Evolutionary conservation across 2,113 vertebrate species (phyloP).

Genomic region (Donacobius atricapilla): DNA sequence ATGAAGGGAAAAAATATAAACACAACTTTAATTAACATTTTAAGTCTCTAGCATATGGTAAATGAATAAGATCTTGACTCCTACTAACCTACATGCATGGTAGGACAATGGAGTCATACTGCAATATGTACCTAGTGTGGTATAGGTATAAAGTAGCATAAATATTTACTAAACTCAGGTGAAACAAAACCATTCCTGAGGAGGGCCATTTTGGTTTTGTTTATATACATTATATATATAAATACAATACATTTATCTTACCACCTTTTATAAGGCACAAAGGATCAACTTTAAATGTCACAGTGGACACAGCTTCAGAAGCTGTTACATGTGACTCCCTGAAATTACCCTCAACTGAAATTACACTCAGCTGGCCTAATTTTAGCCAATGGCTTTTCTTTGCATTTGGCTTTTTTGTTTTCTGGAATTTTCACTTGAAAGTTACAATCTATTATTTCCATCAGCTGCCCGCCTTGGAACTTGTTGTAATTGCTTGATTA

Average conservation of each 20-base stretch:
- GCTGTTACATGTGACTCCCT: not conserved
- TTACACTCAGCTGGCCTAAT: not conserved
- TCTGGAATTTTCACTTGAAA: not conserved
- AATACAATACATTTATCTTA: not conserved
- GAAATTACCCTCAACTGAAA: not conserved
- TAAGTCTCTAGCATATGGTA: not conserved
- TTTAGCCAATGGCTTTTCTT: not conserved
- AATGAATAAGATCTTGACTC: not conserved
- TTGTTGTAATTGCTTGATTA: conserved; percentile 29
- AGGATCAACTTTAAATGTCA: not conserved
- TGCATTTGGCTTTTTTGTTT: not conserved
- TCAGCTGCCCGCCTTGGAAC: not conserved
- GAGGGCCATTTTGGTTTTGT: not conserved
- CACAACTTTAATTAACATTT: not conserved
- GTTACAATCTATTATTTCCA: conserved; percentile 1
- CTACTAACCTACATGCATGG: not conserved
- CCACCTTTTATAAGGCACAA: not conserved
- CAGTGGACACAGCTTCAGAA: not conserved
- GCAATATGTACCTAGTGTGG: not conserved
- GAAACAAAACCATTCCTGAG: not conserved
- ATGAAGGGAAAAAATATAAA: not conserved
- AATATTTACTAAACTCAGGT: not conserved
- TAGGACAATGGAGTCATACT: not conserved
- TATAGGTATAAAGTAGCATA: not conserved
- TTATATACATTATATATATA: not conserved